Base-by-base conservation (phyloP, 2,888 invertebrate genomes). In the Andrena marginata region DNA sequence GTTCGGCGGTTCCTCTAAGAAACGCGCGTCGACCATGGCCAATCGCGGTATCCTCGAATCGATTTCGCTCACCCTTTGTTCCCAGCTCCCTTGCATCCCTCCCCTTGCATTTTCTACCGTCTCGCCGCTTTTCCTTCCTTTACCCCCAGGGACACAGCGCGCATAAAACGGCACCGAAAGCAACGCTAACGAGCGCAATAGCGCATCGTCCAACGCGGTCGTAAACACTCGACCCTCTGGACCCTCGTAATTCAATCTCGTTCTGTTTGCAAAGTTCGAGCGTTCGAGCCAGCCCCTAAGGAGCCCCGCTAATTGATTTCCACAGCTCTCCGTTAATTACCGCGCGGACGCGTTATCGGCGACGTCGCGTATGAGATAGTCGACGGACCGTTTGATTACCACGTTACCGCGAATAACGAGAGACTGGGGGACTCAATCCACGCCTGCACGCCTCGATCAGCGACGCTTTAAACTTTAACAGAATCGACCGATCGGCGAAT, bases 201-300 rank as follows among this genome's bases (percentile, higher is more conserved):
- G 64, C 67, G 68, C 70, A 49, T 71, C 60, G 65, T 65, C 33
- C 62, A 31, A 42, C 33, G 35, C 51, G 70, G 48, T 80, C 81
- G 70, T 81, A 87, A 77, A 80, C 70, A 56, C 64, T 49, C 70
- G 33, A 62, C 56, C 72, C 69, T 70, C 74, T 62, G 59, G 69
- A 77, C 31, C 35, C 77, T 63, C 73, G 69, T 70, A 68, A 86
- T 80, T 79, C 59, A 72, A 78, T 82, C 81, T 74, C 70, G 59
- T 82, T 78, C 64, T 79, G 67, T 77, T 80, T 63, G 79, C 60
- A 16, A 60, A 73, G 42, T 62, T 65, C 42, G 42, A 62, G 35
- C 23, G 49, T 16, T 31, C 69, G 48, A 42, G 16, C 16, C 42
- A 16, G 16, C 42, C 42, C 51, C 20, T 54, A 51, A n/a, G 73